These are phyloP conservation scores for Lacanobia oleracea DNA, from an alignment of 2,888 invertebrate species.

Conservation along the genomic window DNA sequence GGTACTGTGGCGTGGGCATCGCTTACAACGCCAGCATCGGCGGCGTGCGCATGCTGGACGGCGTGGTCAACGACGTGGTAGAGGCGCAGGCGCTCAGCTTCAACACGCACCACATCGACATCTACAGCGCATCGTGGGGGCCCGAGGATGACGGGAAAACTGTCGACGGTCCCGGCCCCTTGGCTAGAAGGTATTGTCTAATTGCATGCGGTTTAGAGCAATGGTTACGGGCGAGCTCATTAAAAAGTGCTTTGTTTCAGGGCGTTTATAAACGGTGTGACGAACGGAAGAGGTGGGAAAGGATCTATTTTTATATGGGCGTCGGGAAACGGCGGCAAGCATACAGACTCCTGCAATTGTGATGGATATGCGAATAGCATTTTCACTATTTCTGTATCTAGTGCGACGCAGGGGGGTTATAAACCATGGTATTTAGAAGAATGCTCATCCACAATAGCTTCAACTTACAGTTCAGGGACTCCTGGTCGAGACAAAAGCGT, in stretches of 20 bases:
- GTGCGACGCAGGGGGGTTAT: constrained; percentile 98
- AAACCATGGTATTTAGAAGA: constrained; percentile 99
- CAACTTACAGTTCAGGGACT: constrained; percentile 99
- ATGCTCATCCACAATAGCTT: constrained; percentile 99
- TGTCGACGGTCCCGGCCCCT: constrained; percentile 98
- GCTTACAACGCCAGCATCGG: constrained; percentile 99
- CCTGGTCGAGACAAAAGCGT: constrained; percentile 97
- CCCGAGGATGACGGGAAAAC: constrained; percentile 99
- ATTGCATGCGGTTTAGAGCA: constrained; percentile 71
- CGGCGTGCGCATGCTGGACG: constrained; percentile 99
- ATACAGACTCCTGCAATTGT: constrained; percentile 99
- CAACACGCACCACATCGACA: constrained; percentile 98
- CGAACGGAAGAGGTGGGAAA: constrained; percentile 97
- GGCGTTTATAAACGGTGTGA: constrained; percentile 98
- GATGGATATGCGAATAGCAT: constrained; percentile 99
- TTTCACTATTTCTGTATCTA: constrained; percentile 99
- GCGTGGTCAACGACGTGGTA: constrained; percentile 98
- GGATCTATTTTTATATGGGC: constrained; percentile 99
- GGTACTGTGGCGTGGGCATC: constrained; percentile 99
- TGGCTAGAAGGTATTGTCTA: constrained; percentile 92
- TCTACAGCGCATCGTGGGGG: constrained; percentile 99
- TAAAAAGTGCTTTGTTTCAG: constrained; percentile 88
- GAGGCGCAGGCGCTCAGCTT: constrained; percentile 98
- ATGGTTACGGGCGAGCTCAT: constrained; percentile 78
- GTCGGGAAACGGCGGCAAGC: constrained; percentile 98